phyloP scores from a whole-genome alignment of 2,888 invertebrate species.

The Linnaemya vulpina region DNA sequence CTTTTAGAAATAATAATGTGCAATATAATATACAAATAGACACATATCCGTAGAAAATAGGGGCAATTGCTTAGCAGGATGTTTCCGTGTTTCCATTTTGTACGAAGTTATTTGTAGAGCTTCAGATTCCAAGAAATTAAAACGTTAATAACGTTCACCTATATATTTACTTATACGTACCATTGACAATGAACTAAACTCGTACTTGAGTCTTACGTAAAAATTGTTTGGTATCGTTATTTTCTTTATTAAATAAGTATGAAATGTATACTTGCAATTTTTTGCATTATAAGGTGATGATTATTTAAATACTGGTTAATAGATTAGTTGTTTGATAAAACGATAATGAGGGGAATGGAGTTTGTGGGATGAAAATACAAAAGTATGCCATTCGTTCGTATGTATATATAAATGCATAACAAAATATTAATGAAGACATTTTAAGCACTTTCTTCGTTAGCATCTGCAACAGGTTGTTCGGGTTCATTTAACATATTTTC shows the following conservation, averaged over 20 bases:
- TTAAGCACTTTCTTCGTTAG: constrained; percentile 76
- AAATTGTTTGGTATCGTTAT: background rate
- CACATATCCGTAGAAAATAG: too few relatives aligned
- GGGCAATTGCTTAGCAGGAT: too few relatives aligned
- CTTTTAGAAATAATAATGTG: too few relatives aligned
- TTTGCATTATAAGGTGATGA: constrained; percentile 45
- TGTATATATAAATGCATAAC: constrained; percentile 54
- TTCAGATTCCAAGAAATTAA: too few relatives aligned
- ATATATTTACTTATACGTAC: too few relatives aligned
- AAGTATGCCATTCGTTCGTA: constrained; percentile 32
- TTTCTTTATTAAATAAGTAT: constrained; percentile 45
- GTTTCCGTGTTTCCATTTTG: too few relatives aligned
- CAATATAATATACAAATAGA: too few relatives aligned
- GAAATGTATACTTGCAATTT: constrained; percentile 52
- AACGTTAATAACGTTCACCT: too few relatives aligned
- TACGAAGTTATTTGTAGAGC: too few relatives aligned
- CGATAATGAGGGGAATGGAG: background rate
- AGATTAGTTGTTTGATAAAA: constrained; percentile 12
- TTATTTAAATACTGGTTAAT: constrained; percentile 63
- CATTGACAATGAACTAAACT: too few relatives aligned
- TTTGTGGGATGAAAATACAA: background rate
- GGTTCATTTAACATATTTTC: constrained; percentile 78
- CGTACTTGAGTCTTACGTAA: background rate
- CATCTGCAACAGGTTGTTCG: constrained; percentile 76
- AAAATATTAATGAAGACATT: constrained; percentile 7